A percentile compares a stretch with the other conserved stretches of the same genome.
phyloP scores from a whole-genome alignment of 2,113 vertebrate genomes.

The Anolis carolinensis region DNA sequence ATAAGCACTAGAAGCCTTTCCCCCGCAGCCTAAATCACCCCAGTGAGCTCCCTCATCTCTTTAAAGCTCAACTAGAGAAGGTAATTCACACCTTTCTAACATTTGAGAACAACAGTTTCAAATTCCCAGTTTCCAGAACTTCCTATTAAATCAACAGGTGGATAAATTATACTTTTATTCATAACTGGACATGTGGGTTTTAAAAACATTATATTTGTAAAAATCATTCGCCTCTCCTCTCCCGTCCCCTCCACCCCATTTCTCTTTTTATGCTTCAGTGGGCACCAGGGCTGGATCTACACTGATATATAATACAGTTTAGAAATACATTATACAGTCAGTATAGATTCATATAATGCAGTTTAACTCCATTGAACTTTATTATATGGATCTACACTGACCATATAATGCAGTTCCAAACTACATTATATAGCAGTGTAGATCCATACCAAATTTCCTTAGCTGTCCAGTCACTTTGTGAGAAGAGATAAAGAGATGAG shows the following conservation, averaged over 20 bases:
- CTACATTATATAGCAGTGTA: too few species aligned
- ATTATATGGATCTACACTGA: too few species aligned
- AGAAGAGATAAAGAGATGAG: background rate
- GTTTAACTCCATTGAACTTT: too few species aligned
- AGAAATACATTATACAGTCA: too few species aligned
- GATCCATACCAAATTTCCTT: too few species aligned
- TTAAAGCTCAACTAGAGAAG: constrained; percentile 33
- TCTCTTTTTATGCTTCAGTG: background rate
- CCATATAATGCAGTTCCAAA: too few species aligned
- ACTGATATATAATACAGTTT: too few species aligned
- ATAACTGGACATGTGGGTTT: constrained; percentile 19
- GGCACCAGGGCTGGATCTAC: background rate
- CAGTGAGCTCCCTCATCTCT: background rate
- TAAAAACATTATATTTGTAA: background rate
- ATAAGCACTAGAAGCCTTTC: background rate
- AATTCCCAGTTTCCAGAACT: constrained; percentile 25
- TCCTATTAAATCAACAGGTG: constrained; percentile 33
- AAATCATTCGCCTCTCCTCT: background rate
- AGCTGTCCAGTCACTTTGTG: background rate
- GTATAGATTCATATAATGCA: too few species aligned
- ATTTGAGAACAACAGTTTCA: background rate
- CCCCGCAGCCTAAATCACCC: constrained; percentile 5
- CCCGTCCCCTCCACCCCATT: background rate
- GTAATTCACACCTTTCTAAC: constrained; percentile 30
- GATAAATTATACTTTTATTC: constrained; percentile 21